Evolutionary conservation across 2,888 invertebrate species (phyloP), one percentile per base, ranked within the genome.

Genomic region (Poecilobothrus nobilitatus): DNA sequence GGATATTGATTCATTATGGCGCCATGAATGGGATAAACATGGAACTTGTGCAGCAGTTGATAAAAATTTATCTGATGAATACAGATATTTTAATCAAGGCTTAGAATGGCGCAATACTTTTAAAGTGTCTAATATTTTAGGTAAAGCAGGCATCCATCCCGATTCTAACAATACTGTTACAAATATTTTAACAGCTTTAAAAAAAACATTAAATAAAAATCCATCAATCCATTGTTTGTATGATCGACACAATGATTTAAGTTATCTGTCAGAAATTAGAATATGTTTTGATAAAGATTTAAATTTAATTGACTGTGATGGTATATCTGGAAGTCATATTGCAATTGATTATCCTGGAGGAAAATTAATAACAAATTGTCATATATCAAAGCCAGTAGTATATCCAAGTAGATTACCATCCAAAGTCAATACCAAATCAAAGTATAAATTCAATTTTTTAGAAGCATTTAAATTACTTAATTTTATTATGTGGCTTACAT

Each of bases 1-100:
- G 0, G 67, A 74, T 0, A 66, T 53, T 22, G 81, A 88, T 74
- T 83, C 86, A 12, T 83, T 92, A 27, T 92, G 92, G 92, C 83
- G 86, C 70, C 92, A 93, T 76, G 93, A 93, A 78, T 93, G 92
- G 92, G 78, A 83, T 0, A 93, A 93, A 75, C 93, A 93, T 77
- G 93, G 93, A 2, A 91, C 92, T 0, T 93, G 93, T 76, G 90
- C 92, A 2, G 84, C 86, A 0, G 73, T 79, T 6, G 72, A 91
- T 4, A 82, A 86, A 0, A 74, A 79, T 5, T 76, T 92, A 0
- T 83, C 86, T 73, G 84, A 84, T 21, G 89, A 91, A 75, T 74
- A 83, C 0, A 89, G 89, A 75, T 92, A 91, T 78, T 92, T 92
- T 75, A 77, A 80, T 0, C 83, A 86, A 72, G 91, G 89, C 0